These are phyloP conservation scores for Epistrophe eligans DNA, from an alignment of 2,888 invertebrate species.

Conservation along the genomic window DNA sequence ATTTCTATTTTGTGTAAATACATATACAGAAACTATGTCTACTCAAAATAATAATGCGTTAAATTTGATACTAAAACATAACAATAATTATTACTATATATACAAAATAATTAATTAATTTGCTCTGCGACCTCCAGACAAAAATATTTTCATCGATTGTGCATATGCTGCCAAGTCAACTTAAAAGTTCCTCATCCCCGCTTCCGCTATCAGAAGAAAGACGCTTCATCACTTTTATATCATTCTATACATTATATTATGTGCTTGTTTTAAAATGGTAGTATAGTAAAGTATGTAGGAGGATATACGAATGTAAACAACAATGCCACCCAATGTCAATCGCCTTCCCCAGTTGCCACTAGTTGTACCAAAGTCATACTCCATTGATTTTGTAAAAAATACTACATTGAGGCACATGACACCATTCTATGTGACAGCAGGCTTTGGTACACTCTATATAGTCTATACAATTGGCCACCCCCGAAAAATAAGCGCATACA, in stretches of 20 bases:
- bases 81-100: neutral
- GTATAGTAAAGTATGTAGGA: conserved; percentile 15
- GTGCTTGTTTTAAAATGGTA: conserved; percentile 35
- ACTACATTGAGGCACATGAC: conserved; percentile 29
- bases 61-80: too few relatives aligned
- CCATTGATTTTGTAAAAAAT: conserved; percentile 62
- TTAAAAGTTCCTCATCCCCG: conserved; percentile 12
- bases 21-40: too few relatives aligned
- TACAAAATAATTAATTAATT: neutral
- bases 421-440: conserved; percentile 30
- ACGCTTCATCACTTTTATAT: conserved; percentile 42
- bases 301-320: conserved; percentile 43
- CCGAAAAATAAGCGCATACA: conserved; percentile 11
- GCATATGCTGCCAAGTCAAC: conserved; percentile 42
- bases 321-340: conserved; percentile 13
- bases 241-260: too few relatives aligned
- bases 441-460: neutral
- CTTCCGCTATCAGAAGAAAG: conserved; percentile 27
- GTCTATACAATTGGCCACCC: conserved; percentile 1
- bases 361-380: conserved; percentile 63
- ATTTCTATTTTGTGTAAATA: too few relatives aligned
- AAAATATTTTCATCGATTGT: conserved; percentile 70
- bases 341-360: conserved; percentile 43
- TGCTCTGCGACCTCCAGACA: conserved; percentile 62
- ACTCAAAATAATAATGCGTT: too few relatives aligned